phyloP scores from a whole-genome alignment of 2,888 invertebrate species.

The Galerucella pusilla region DNA sequence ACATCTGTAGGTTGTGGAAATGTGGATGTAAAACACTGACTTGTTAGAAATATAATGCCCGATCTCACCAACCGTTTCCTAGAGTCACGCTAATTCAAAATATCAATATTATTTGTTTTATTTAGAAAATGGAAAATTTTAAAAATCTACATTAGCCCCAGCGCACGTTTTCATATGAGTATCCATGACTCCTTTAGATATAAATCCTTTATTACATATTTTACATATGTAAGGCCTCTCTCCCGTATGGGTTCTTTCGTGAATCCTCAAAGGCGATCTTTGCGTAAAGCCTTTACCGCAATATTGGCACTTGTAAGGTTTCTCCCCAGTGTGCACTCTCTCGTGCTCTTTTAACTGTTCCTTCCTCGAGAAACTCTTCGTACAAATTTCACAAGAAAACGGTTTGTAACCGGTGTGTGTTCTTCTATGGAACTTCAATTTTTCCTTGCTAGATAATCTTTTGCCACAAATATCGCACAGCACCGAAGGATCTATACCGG shows the following conservation, averaged over 20 bases:
- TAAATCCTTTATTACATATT: constrained; percentile 70
- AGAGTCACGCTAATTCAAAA: neutral
- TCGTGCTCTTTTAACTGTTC: constrained; percentile 71
- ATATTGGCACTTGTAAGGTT: constrained; percentile 71
- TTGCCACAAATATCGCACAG: constrained; percentile 72
- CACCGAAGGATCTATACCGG: constrained; percentile 58
- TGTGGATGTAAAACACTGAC: too few species aligned
- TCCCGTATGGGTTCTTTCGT: constrained; percentile 72
- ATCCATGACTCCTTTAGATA: constrained; percentile 59
- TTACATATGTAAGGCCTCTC: constrained; percentile 70
- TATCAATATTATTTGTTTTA: neutral
- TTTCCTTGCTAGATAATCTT: constrained; percentile 66
- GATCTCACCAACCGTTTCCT: too few species aligned
- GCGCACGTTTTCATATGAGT: constrained; percentile 57
- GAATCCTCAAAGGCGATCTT: constrained; percentile 71
- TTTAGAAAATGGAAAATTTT: neutral
- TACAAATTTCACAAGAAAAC: constrained; percentile 55
- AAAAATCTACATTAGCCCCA: constrained; percentile 15
- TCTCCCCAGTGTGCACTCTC: constrained; percentile 72
- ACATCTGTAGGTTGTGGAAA: too few species aligned
- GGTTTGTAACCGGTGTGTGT: constrained; percentile 70
- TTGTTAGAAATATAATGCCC: too few species aligned
- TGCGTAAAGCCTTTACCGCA: constrained; percentile 73
- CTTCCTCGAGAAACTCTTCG: constrained; percentile 71
- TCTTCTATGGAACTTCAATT: constrained; percentile 68